Evolutionary conservation across 1,140 invertebrate species (phyloP), one percentile per base, ranked within the genome.

Genomic region (Diuraphis noxia): DNA sequence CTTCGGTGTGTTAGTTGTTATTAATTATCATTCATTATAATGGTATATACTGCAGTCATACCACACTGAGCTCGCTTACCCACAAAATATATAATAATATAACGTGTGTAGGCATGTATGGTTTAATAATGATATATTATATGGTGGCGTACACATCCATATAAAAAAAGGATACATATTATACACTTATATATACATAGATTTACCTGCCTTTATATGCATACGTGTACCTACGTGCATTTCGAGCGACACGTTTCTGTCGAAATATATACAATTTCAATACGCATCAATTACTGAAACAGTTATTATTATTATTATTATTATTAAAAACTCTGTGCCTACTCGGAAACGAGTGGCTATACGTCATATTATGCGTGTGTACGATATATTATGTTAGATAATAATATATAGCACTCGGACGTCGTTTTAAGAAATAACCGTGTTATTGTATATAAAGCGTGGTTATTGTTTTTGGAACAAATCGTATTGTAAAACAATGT

Each of bases 401-500:
- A 43, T 84, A 85, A 6, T 49, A 4, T 36, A 36, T 85, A 17
- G 56, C 40, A 19, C 41, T 30, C 36, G 49, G 25, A 56, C 23
- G 36, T 88, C 38, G 30, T 88, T 40, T 52, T 30, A 63, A 10
- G 43, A 88, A 88, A 88, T 63, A 88, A 88, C 86, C 86, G 86
- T 63, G 86, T 56, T 56, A 88, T 88, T 88, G 56, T 88, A 85
- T 6, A 43, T 86, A 52, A 82, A 41, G 84, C 84, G 17, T 8
- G 5, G 41, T 46, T 88, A 88, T 88, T 40, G 52, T 88, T 88
- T 88, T 63, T 63, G 49, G 52, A 88, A 88, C 49, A 88, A 88
- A 63, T 56, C 52, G 52, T 88, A 56, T 56, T 87, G 46, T 87
- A 87, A 87, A 87, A 38, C 85, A 56, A 87, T 56, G 86, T 63